Conservation (phyloP, 2,888 invertebrate species). For the Brachypalpus laphriformis region DNA sequence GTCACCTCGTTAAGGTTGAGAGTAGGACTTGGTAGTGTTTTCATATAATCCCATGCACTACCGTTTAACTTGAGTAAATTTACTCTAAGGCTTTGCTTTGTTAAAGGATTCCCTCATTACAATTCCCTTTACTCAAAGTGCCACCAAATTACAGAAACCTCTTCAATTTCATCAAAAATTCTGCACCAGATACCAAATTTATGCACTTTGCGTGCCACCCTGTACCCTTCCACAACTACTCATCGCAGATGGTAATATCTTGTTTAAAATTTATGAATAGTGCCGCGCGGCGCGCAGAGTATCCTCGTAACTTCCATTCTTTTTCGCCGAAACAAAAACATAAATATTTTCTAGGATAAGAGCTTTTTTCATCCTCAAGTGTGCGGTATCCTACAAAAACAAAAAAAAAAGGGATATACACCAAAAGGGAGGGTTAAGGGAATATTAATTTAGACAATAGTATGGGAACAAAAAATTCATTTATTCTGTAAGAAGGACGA, state of each 20-base stretch:
- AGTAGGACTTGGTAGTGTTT: no score
- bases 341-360: not conserved
- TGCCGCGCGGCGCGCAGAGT: not conserved
- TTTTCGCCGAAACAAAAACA: not conserved
- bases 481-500: slow-evolving; percentile 11
- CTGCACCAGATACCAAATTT: not conserved
- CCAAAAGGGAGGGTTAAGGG: not conserved
- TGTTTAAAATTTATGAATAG: slow-evolving; percentile 18
- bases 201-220: not conserved
- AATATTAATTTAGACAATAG: slow-evolving; percentile 37
- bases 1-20: no score
- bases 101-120: no score
- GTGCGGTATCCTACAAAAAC: not conserved
- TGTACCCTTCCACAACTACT: not conserved
- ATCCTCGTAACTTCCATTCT: not conserved
- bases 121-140: no score
- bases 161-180: not conserved
- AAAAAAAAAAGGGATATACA: not conserved
- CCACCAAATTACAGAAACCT: not conserved
- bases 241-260: not conserved
- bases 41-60: no score
- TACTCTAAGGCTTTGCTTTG: no score
- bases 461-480: slow-evolving; percentile 2
- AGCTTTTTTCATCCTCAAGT: slow-evolving; percentile 15
- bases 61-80: no score